These are phyloP conservation scores for Tragelaphus oryx DNA, from an alignment of 2,797 vertebrate species.

Conservation along the genomic window DNA sequence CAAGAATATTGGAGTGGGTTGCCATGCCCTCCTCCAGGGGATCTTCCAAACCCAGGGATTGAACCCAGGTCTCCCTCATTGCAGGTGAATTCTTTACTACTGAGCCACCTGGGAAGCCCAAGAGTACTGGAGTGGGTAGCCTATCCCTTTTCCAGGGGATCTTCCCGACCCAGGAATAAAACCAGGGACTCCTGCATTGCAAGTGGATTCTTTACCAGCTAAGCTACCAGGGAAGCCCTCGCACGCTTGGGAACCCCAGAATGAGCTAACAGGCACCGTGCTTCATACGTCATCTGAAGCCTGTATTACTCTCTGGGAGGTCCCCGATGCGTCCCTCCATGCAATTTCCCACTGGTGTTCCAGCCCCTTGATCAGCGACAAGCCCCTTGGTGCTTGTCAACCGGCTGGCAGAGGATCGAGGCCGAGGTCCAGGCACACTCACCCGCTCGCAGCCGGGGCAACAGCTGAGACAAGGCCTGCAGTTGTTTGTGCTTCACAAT, in stretches of 20 bases:
- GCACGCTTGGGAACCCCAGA: background rate
- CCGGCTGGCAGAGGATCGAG: background rate
- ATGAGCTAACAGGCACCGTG: background rate
- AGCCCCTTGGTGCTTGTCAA: background rate
- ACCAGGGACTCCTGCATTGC: background rate
- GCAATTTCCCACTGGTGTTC: background rate
- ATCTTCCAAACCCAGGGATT: background rate
- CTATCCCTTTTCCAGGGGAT: background rate
- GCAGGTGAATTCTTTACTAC: background rate
- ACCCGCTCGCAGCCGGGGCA: conserved; percentile 93
- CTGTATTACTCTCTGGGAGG: background rate
- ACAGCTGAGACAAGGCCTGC: conserved; percentile 85
- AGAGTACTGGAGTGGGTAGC: background rate
- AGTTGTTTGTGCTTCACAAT: conserved; percentile 88
- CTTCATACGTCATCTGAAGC: background rate
- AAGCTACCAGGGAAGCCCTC: background rate
- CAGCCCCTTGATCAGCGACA: background rate
- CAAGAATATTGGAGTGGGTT: background rate
- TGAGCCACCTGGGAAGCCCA: background rate
- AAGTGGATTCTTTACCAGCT: background rate
- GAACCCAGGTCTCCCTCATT: background rate
- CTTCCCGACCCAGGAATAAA: background rate
- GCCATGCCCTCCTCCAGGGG: background rate
- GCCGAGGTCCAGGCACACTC: conserved; percentile 50
- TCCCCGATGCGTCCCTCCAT: background rate